These are phyloP conservation scores for Cerastis leucographa DNA, from an alignment of 2,888 invertebrate genomes.

Conservation along the genomic window DNA sequence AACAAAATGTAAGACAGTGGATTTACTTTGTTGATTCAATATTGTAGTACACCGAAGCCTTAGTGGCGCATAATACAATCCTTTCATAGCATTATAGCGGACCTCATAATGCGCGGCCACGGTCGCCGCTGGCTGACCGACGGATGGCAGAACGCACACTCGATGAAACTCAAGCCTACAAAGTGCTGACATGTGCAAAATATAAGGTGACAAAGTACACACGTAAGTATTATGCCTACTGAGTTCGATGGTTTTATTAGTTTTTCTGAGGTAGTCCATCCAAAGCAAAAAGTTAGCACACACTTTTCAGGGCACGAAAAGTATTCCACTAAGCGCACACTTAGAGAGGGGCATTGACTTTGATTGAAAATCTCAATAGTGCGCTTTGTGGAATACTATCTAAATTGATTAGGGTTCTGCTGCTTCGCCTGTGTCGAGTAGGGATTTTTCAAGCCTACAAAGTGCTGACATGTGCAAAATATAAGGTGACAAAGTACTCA, in stretches of 20 bases:
- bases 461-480: slow-evolving; percentile 75
- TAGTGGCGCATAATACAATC: slow-evolving; percentile 80
- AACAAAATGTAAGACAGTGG: slow-evolving; percentile 70
- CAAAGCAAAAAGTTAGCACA: no score
- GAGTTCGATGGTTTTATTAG: background rate
- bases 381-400: no score
- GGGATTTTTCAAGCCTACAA: slow-evolving; percentile 74
- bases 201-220: slow-evolving; percentile 41
- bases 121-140: slow-evolving; percentile 72
- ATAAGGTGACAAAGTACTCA: slow-evolving; percentile 40
- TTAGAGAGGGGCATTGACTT: no score
- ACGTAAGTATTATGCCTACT: background rate
- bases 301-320: no score
- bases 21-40: slow-evolving; percentile 77
- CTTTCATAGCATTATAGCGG: slow-evolving; percentile 81
- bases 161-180: slow-evolving; percentile 75
- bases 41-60: slow-evolving; percentile 80
- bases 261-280: background rate
- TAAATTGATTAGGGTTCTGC: background rate
- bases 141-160: slow-evolving; percentile 70
- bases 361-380: no score
- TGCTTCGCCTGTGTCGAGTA: background rate
- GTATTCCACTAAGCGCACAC: no score
- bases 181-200: slow-evolving; percentile 76
- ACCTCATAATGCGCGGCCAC: slow-evolving; percentile 77